A percentile compares a stretch with the other conserved stretches of the same genome.
phyloP scores from a whole-genome alignment of 2,113 vertebrate species.

The Emydura subglobosa region DNA sequence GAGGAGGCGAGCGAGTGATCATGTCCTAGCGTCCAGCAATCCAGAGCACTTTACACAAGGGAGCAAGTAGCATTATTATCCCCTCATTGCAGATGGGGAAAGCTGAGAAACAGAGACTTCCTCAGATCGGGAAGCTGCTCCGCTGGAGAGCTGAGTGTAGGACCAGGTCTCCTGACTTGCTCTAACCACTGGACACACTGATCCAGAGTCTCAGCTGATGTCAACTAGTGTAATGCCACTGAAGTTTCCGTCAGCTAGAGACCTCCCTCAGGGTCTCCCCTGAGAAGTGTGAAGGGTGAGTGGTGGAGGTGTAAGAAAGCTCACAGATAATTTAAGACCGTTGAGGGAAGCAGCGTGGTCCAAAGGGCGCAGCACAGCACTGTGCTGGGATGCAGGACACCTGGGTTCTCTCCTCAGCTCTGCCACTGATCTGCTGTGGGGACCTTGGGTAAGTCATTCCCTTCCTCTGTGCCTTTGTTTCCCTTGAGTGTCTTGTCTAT shows the following conservation, averaged over 20 bases:
- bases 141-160: background rate
- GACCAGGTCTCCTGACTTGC: background rate
- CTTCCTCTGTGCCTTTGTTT: background rate
- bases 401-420: accelerated
- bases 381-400: background rate
- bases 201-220: background rate
- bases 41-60: accelerated
- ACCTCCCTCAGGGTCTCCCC: accelerated
- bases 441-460: background rate
- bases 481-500: background rate
- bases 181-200: background rate
- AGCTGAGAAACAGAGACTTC: background rate
- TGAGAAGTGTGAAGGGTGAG: background rate
- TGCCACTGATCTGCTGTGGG: background rate
- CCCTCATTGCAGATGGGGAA: background rate
- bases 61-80: accelerated
- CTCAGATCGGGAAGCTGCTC: background rate
- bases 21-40: accelerated
- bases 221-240: background rate
- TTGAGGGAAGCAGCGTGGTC: accelerated
- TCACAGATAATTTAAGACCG: accelerated
- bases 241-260: background rate
- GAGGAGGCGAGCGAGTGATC: accelerated
- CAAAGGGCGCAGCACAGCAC: background rate
- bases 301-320: accelerated